Base-by-base conservation (phyloP, 2,888 invertebrate species). In the Brenthis hecate region DNA sequence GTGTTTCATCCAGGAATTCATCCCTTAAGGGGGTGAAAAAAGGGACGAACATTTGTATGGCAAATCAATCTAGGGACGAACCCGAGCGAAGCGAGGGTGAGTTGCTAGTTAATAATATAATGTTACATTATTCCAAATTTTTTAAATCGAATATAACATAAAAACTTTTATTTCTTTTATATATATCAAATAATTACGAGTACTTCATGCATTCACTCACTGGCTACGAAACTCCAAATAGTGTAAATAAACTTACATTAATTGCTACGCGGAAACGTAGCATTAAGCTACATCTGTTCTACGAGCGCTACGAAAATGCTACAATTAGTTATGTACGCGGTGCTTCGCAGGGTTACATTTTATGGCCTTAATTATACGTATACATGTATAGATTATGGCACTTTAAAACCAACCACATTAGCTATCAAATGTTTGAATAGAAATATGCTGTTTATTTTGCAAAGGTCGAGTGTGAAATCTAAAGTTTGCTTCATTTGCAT, bases 261-360 rank as follows among this genome's bases (percentile, higher is more conserved):
- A 61, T 51, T 61, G 68, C 66, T 70, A 70, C 66, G 68, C 54
- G 66, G 51, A 63, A 60, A 43, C 58, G 70, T 66, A 70, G 66
- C 64, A 47, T 36, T 62, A 66, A 63, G 70, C 70, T 64, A 70
- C 64, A 60, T 56, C 14, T 19, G 64, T 28, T 65, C 51, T 64
- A 67, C 70, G 56, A 66, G 67, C 32, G 67, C 67, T 70, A 70
- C 67, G 70, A 60, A 67, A 60, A 55, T 56, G 63, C 47, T 48
- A 51, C 51, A 56, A 48, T 23, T 60, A 58, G 53, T 50, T 67
- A 28, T 36, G 54, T 56, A 50, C 51, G 54, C 66, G 56, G 51
- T 64, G 36, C 14, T 61, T 53, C 65, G 28, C 43, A 56, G 51
- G 48, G 54, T 50, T 58, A 56, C 19, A 28, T 66, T 51, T 66